Percentiles rank a stretch among this genome's conserved stretches.
These are phyloP conservation scores for Calosoma granatense DNA, from an alignment of 1,140 invertebrate genomes.

Conservation along the genomic window DNA sequence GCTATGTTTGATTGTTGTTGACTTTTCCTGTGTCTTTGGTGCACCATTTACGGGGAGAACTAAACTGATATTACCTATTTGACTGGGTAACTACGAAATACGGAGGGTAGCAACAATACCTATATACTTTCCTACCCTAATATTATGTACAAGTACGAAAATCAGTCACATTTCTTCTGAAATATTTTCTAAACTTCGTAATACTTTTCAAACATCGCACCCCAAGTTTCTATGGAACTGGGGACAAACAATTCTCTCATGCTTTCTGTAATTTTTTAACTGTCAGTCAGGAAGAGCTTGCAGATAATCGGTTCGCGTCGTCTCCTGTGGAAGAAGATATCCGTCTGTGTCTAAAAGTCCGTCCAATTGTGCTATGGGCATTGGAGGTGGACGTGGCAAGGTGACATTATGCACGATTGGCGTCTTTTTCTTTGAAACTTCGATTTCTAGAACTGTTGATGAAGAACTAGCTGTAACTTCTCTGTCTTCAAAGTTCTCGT, in stretches of 20 bases:
- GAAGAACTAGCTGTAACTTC: not conserved
- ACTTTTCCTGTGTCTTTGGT: too few relatives aligned
- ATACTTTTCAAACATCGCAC: not conserved
- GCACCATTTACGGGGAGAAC: too few relatives aligned
- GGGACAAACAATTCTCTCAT: not conserved
- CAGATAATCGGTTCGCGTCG: slow-evolving; percentile 42
- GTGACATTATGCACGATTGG: not conserved
- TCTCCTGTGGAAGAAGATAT: slow-evolving; percentile 44
- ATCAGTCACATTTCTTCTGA: too few relatives aligned
- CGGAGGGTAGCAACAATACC: too few relatives aligned
- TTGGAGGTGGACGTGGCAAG: slow-evolving; percentile 42
- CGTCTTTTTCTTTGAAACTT: not conserved
- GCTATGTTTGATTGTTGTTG: too few relatives aligned
- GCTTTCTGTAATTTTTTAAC: too few relatives aligned
- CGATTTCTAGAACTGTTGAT: not conserved
- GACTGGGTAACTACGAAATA: too few relatives aligned
- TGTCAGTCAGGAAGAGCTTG: slow-evolving; percentile 39
- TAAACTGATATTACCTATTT: too few relatives aligned
- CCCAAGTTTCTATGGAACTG: not conserved
- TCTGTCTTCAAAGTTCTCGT: slow-evolving; percentile 27
- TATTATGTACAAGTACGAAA: too few relatives aligned
- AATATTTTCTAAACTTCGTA: too few relatives aligned
- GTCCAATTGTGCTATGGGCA: slow-evolving; percentile 34
- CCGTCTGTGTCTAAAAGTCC: slow-evolving; percentile 43
- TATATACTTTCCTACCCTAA: too few relatives aligned